A percentile compares a stretch with the other conserved stretches of the same genome.
phyloP scores from a whole-genome alignment of 2,888 invertebrate genomes.

The Branchipolynoe longqiensis region DNA sequence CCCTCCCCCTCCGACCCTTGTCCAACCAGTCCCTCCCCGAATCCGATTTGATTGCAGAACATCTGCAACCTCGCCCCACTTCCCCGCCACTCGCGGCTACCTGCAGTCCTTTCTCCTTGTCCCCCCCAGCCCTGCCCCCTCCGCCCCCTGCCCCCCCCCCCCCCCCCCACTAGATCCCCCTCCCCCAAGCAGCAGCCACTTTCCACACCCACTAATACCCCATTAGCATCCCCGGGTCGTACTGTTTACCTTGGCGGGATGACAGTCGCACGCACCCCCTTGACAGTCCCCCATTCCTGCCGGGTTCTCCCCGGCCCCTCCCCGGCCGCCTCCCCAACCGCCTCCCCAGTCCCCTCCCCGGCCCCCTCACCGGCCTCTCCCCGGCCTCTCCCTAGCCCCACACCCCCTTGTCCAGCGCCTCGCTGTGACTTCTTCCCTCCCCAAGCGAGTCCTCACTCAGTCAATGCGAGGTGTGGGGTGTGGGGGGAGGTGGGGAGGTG shows the following conservation, averaged over 20 bases:
- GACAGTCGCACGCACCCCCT: constrained; percentile 25
- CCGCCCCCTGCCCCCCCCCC: neutral
- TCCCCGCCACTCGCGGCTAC: neutral
- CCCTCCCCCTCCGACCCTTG: no score
- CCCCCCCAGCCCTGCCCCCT: neutral
- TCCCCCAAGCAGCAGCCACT: neutral
- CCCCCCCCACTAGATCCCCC: neutral
- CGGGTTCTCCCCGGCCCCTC: no score
- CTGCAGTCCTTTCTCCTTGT: neutral
- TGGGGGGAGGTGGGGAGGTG: no score
- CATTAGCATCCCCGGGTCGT: neutral
- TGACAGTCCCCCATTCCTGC: no score
- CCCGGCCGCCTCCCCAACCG: neutral
- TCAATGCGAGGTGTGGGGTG: no score
- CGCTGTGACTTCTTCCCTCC: no score
- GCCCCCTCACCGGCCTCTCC: constrained; percentile 6
- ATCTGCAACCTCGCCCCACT: neutral
- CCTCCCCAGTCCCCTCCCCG: neutral
- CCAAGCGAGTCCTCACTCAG: no score
- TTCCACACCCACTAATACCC: constrained; percentile 11
- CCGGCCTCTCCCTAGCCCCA: no score
- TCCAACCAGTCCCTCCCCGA: no score
- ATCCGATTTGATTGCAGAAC: no score
- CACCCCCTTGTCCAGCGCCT: no score
- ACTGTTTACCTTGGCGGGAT: constrained; percentile 23